Base-by-base conservation (phyloP, 1,140 invertebrate genomes). In the Drosophila tropicalis region DNA sequence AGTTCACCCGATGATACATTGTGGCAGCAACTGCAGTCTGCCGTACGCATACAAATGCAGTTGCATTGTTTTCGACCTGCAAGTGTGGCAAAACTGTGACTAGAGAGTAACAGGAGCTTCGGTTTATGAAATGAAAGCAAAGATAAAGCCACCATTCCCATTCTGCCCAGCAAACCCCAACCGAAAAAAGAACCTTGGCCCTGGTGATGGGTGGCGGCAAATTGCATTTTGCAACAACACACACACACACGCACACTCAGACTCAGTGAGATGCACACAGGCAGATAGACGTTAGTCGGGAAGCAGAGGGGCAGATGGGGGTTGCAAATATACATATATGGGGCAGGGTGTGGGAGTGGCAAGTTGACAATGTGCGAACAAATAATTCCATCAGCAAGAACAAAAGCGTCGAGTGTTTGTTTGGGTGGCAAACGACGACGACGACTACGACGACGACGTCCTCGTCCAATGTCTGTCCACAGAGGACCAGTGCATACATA, bases 321-420 rank as follows among this genome's bases (percentile, higher is more conserved):
- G 13, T 29, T n/a, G 29, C 29, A 5, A 29, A 6, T 29, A 5
- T 29, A 6, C 6, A 5, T 29, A 29, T 5, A 29, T 7, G 25
- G 62, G 62, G n/a, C 17, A 19, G 54, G 72, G 79, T 72, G 79
- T 72, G 73, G 60, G 85, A 78, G 81, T 79, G 78, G 76, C 81
- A 89, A 89, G 87, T 81, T 89, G 87, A 90, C 87, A 90, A 90
- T 90, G 87, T 90, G 87, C 87, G 87, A 90, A 90, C 87, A 90
- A 90, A 90, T 90, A 90, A 90, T 90, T 90, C 87, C 87, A 90
- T 90, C 87, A 90, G 74, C 87, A 81, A 85, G 82, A 84, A 90
- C 87, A 90, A 90, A 90, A 87, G 87, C 83, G 83, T 87, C 83
- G 83, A 86, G 83, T 90, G 87, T 81, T 90, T 86, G 83, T 86